phyloP scores from a whole-genome alignment of 2,113 vertebrate species.

The Trematocara unimaculatum region DNA sequence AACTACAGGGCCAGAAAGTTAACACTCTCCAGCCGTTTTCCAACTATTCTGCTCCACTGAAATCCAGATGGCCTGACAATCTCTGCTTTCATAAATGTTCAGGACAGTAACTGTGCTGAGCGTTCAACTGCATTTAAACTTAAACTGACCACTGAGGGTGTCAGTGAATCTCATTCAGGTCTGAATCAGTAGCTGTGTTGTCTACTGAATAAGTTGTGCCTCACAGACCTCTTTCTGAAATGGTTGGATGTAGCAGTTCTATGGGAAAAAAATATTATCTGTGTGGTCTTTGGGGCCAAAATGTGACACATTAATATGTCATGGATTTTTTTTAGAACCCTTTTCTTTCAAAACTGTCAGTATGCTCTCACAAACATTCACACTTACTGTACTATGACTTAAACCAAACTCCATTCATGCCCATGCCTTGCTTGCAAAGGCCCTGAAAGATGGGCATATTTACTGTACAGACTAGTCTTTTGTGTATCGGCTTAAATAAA shows the following conservation, averaged over 20 bases:
- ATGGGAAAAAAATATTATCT: not conserved
- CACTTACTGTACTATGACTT: not conserved
- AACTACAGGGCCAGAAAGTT: not conserved
- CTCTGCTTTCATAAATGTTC: not conserved
- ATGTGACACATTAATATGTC: not conserved
- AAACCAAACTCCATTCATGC: not conserved
- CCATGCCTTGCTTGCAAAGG: not conserved
- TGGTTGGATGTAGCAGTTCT: not conserved
- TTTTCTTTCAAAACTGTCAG: fast-evolving
- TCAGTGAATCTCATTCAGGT: not conserved
- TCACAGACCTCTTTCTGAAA: not conserved
- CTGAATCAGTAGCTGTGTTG: not conserved
- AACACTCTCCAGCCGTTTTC: not conserved
- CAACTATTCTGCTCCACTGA: not conserved
- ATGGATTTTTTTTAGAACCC: not conserved
- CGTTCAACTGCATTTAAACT: not conserved
- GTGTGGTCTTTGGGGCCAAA: not conserved
- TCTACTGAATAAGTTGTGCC: not conserved
- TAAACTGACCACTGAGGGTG: not conserved
- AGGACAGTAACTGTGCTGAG: not conserved
- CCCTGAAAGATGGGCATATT: not conserved
- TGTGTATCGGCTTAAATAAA: fast-evolving
- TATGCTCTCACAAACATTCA: not conserved
- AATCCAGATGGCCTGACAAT: not conserved
- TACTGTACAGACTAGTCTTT: not conserved